Evolutionary conservation across 2,113 vertebrate genomes (phyloP).

Genomic region (Hyla sarda): DNA sequence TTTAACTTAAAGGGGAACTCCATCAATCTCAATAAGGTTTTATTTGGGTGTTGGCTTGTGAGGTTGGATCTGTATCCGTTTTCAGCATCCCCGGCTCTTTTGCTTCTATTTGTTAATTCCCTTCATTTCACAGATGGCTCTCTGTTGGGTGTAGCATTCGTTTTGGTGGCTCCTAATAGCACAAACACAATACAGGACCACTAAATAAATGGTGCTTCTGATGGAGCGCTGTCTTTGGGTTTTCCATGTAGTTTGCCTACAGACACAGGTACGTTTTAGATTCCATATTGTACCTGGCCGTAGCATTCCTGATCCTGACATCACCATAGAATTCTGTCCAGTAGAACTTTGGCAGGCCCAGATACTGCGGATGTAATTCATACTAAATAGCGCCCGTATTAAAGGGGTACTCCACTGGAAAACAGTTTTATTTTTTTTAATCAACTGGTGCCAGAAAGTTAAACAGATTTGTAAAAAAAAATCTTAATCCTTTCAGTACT

Average conservation of each 20-base stretch:
- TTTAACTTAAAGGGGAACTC: neutral
- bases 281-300: neutral
- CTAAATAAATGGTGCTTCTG: neutral
- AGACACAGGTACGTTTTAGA: neutral
- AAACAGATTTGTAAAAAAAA: too few species aligned
- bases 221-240: neutral
- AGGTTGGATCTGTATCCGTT: neutral
- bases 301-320: neutral
- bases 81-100: neutral
- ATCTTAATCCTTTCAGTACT: too few species aligned
- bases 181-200: neutral
- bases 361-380: neutral
- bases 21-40: neutral
- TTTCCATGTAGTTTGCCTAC: neutral
- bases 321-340: neutral
- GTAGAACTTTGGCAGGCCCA: neutral
- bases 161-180: neutral
- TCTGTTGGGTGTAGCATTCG: accelerated
- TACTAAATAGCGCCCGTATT: neutral
- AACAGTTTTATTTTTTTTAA: too few species aligned
- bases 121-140: neutral
- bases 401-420: too few species aligned
- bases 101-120: neutral
- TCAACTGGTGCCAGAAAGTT: too few species aligned
- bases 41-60: neutral